Evolutionary conservation across 2,888 invertebrate species (phyloP), one percentile per base, ranked within the genome.

Genomic region (Podabrus alpinus): DNA sequence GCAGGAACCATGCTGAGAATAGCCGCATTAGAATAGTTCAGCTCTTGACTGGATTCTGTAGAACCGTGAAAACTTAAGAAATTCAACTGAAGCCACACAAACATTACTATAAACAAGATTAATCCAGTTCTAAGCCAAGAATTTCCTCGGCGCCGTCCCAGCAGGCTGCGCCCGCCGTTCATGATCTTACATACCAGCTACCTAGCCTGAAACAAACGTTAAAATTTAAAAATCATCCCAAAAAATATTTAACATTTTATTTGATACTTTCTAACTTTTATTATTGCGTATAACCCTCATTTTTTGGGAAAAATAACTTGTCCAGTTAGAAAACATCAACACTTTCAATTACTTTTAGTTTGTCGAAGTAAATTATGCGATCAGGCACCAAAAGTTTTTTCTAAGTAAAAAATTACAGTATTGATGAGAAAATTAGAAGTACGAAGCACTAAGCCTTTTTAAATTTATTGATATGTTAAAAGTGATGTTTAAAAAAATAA

Each of bases 1-100:
- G 92, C 92, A 61, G 95, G 95, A 79, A 95, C 95, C 89, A 95
- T 91, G 76, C 94, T 94, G 78, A 95, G 89, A 71, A 95, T 94
- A 81, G 94, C 93, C 80, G 93, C 92, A 71, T 92, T 91, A 0
- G 93, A 94, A 83, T 95, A 94, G 86, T 95, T 95, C 81, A 90
- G 87, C 69, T 90, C 88, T 77, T 87, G 81, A 80, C 86, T 87
- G 71, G 86, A 82, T 78, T 87, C 85, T 78, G 86, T 85, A 69
- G 84, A 80, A 67, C 82, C 80, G 72, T 89, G 88, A 79, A 90
- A 87, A 84, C 88, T 90, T 83, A 90, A 88, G 80, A 92, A 90
- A 82, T 91, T 90, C 73, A 92, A 86, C 83, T 92, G 92, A 75
- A 92, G 88, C 90, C 91, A 91, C 79, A 92, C 87, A 83, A 92